Evolutionary conservation across 2,113 vertebrate genomes (phyloP), one percentile per base, ranked within the genome.

Genomic region (Ursus arctos): DNA sequence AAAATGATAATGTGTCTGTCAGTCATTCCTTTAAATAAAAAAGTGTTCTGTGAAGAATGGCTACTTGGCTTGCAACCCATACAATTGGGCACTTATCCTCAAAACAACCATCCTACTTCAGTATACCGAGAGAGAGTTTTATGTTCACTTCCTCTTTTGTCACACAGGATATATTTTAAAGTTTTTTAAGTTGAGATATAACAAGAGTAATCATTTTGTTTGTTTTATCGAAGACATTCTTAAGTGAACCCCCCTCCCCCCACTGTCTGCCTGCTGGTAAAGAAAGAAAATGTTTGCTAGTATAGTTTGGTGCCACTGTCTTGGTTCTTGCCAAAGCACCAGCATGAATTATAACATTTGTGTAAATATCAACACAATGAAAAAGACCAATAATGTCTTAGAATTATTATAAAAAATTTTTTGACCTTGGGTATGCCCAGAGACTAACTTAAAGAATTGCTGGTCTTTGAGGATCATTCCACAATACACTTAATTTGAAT

Each of bases 1-100:
- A 96, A 94, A 93, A 55, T 63, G 51, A 57, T 93, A 85, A 88
- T 79, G 91, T 91, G 22, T 92, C 88, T 88, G 24, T 91, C 85
- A 81, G n/a, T 81, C 1, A 2, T 95, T 96, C 43, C 76, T 94
- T 94, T 74, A 87, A 93, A 47, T 80, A 67, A 95, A 96, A 96
- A 74, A 74, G 79, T 49, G 19, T 88, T 88, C 74, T 93, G 24
- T 91, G 77, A 81, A 84, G 77, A 95, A 96, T 13, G n/a, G 47
- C 49, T 85, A 28, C 90, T 88, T 69, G 49, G 36, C 51, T 88
- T 87, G 18, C 63, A 79, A 47, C 74, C 26, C 47, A 36, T 49
- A 9, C 40, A 94, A 51, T 71, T 93, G 47, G n/a, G n/a, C 5
- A 19, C 16, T 53, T 80, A 72, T 40, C 40, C 40, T 69, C 4